Evolutionary conservation across 2,888 invertebrate species (phyloP), one percentile per base, ranked within the genome.

Genomic region (Drosophila vallismaia): DNA sequence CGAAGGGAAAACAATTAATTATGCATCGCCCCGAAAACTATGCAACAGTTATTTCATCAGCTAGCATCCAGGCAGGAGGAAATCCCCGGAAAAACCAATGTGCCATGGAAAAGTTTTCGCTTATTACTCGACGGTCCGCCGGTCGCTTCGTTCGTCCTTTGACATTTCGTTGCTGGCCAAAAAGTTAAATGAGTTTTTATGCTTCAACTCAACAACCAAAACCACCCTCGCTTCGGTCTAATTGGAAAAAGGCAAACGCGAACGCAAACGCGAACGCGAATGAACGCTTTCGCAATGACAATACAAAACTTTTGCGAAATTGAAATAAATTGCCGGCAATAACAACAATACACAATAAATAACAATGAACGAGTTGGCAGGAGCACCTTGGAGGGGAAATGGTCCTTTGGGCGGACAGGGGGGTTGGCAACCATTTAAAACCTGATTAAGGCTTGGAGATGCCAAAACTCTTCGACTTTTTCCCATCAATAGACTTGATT

Each of bases 161-260:
- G 81, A 85, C 81, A 83, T 85, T 64, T 87, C 88, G 79, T 87
- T 86, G 79, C 68, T 73, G 31, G 83, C 73, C 82, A 80, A 75
- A 87, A 88, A 89, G 81, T 89, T 88, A 79, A 88, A 88, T 88
- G 89, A 86, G 89, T 88, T 88, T 89, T 88, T 88, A 89, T 88
- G 83, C 74, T 8, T 28, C 24, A 42, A 42, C 40, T 42, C 40
- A 42, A 42, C 40, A 10, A 28, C 31, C 9, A 7, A 28, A 28
- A 19, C 19, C 28, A 28, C 28, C 28, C 28, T 28, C 28, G 5
- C 28, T 38, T 51, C 49, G 62, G 48, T 49, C 76, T 82, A 89
- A 89, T 86, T 89, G 89, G 82, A 84, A 89, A 86, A 79, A 77
- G 86, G 88, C 88, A 73, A 54, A 54, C 70, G 73, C 70, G 73